phyloP scores from a whole-genome alignment of 2,797 vertebrate species.

The Tamandua tetradactyla region DNA sequence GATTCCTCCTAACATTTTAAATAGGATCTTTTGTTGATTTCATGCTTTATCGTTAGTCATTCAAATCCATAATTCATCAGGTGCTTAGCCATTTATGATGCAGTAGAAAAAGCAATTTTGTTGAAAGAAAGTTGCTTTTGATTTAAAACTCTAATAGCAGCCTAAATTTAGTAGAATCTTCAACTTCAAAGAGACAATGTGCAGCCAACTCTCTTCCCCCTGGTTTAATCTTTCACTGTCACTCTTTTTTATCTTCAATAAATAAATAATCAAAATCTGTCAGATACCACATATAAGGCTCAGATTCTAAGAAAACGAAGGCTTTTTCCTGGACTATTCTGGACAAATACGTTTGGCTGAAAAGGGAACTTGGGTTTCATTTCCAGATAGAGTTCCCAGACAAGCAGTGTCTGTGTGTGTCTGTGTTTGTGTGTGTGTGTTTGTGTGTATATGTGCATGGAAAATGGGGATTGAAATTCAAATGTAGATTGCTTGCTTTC shows the following conservation, averaged over 20 bases:
- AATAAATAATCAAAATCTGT: slow-evolving; percentile 54
- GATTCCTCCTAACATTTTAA: not conserved
- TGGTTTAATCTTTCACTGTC: not conserved
- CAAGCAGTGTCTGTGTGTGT: not conserved
- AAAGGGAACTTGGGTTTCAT: not conserved
- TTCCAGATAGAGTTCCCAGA: not conserved
- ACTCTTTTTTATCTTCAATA: not conserved
- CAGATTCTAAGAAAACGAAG: not conserved
- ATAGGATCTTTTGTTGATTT: not conserved
- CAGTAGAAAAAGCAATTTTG: not conserved
- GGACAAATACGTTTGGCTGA: not conserved
- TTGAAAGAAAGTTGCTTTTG: slow-evolving; percentile 1
- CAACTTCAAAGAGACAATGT: slow-evolving; percentile 39
- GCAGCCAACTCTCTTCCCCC: not conserved
- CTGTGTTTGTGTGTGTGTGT: not conserved
- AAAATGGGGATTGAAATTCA: not conserved
- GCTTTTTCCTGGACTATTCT: not conserved
- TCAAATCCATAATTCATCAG: not conserved
- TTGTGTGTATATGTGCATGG: not conserved
- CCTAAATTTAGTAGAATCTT: slow-evolving; percentile 41
- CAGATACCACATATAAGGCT: not conserved
- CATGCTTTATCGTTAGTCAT: not conserved
- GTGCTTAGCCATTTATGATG: not conserved
- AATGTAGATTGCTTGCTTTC: not conserved
- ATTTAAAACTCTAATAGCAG: slow-evolving; percentile 52